phyloP scores from a whole-genome alignment of 1,140 invertebrate species.

The Drosophila bifasciata region DNA sequence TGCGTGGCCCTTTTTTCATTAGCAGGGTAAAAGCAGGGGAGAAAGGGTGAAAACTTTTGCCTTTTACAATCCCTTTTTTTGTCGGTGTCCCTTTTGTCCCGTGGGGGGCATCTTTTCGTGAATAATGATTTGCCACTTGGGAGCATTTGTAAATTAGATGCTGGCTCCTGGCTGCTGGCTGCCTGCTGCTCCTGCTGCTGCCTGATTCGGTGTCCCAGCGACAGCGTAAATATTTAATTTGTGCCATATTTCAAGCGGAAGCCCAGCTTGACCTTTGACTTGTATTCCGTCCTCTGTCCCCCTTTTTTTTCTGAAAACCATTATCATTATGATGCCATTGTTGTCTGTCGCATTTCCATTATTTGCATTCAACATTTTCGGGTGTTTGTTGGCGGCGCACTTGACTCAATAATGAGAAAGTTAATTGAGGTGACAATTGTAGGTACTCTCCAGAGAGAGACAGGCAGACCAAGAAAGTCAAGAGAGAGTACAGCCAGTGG shows the following conservation, averaged over 20 bases:
- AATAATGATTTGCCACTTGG: slow-evolving; percentile 82
- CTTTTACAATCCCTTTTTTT: slow-evolving; percentile 12
- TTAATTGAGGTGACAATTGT: slow-evolving; percentile 80
- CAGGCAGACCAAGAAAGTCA: neutral
- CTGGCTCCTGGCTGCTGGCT: slow-evolving; percentile 38
- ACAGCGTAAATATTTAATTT: slow-evolving; percentile 80
- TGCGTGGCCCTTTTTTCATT: slow-evolving; percentile 37
- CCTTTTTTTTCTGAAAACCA: slow-evolving; percentile 51
- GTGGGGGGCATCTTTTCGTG: slow-evolving; percentile 58
- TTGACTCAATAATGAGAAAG: slow-evolving; percentile 74
- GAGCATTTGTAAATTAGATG: slow-evolving; percentile 80
- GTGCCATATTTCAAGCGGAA: slow-evolving; percentile 71
- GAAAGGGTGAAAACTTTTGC: slow-evolving; percentile 20
- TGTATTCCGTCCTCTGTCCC: slow-evolving; percentile 29
- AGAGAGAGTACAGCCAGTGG: too few species aligned
- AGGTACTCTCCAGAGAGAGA: slow-evolving; percentile 42
- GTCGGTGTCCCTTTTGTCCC: slow-evolving; percentile 19
- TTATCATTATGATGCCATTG: slow-evolving; percentile 57
- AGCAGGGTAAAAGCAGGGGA: too few species aligned
- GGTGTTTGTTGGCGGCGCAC: slow-evolving; percentile 37
- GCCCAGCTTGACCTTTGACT: slow-evolving; percentile 65
- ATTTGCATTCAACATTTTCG: slow-evolving; percentile 47
- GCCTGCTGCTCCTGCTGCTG: slow-evolving; percentile 34
- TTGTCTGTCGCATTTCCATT: slow-evolving; percentile 33
- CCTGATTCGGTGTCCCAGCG: slow-evolving; percentile 12